Base-by-base conservation (phyloP, 2,797 vertebrate species). In the Netta rufina region DNA sequence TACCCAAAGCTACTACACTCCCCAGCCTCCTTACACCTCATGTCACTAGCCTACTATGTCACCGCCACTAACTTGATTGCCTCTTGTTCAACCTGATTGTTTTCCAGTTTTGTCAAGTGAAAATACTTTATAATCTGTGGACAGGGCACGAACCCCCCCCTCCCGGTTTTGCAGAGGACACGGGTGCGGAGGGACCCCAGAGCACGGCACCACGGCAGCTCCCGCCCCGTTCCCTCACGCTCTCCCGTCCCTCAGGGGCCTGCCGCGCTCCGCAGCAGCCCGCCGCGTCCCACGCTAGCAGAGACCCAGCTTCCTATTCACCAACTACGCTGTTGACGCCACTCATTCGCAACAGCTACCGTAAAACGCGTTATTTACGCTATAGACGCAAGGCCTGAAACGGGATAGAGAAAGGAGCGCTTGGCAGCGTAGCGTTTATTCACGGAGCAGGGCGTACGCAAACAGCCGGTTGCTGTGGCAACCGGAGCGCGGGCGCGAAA, bases 121-220 rank as follows among this genome's bases (percentile, higher is more conserved):
- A 75, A 76, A 33, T 13, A 62, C 32, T 89, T 66, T 8, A 21
- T 57, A 56, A 61, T 12, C 13, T 12, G 0, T 1, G 8, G 5
- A 1, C 2, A 15, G 28, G 6, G 13, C 54, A 3, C 24, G 4
- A 58, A 2, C 17, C 7, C 43, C 8, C 49, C 39, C 27, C 45
- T 18, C 17, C 49, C 4, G 12, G 15, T 43, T 41, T 1, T 21
- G 19, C 36, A 16, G 19, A 21, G 25, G 11, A 5, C 1, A 1
- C 32, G 22, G 12, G 9, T 1, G 15, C 8, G 45, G 18, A 11
- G 7, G 0, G 2, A 8, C 4, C 3, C 32, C 33, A 2, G 30
- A 0, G 5, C 1, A 2, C 15, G 2, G 1, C 4, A 4, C 7
- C 22, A 2, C 0, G 0, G 41, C 39, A 1, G 1, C 19, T 2